These are phyloP conservation scores for Pherbina coryleti DNA, from an alignment of 2,888 invertebrate species.

Conservation along the genomic window DNA sequence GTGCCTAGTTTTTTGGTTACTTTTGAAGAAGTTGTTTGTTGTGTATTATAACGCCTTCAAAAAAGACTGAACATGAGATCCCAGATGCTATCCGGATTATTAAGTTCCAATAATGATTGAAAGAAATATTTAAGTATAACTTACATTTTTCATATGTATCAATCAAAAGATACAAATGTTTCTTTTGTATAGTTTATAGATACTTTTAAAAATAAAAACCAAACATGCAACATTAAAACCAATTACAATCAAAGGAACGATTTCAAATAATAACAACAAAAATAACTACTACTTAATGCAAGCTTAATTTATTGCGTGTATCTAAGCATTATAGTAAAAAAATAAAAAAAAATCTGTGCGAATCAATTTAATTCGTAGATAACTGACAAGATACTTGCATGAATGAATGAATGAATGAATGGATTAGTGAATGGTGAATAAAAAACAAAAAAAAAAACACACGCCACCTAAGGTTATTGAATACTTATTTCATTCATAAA, in stretches of 20 bases:
- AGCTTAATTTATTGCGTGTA: not conserved
- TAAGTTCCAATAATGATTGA: not conserved
- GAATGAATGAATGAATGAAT: constrained; percentile 3
- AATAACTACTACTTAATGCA: not conserved
- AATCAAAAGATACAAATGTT: no score
- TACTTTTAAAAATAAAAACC: not conserved
- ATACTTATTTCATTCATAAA: constrained; percentile 26
- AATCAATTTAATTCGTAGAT: constrained; percentile 31
- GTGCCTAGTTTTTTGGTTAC: no score
- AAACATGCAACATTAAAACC: not conserved
- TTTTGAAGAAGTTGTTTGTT: no score
- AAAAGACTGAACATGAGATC: no score
- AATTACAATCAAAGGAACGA: not conserved
- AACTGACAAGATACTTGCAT: not conserved
- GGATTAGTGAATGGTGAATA: not conserved
- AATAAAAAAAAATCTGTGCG: constrained; percentile 16
- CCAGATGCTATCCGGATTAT: not conserved
- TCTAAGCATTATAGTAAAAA: not conserved
- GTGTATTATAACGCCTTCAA: no score
- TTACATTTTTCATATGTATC: no score
- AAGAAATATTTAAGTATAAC: no score
- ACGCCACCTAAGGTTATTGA: not conserved
- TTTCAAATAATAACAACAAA: not conserved
- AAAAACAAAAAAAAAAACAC: not conserved
- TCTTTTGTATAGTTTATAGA: no score